phyloP scores from a whole-genome alignment of 1,140 invertebrate species.

The Amphibalanus amphitrite region DNA sequence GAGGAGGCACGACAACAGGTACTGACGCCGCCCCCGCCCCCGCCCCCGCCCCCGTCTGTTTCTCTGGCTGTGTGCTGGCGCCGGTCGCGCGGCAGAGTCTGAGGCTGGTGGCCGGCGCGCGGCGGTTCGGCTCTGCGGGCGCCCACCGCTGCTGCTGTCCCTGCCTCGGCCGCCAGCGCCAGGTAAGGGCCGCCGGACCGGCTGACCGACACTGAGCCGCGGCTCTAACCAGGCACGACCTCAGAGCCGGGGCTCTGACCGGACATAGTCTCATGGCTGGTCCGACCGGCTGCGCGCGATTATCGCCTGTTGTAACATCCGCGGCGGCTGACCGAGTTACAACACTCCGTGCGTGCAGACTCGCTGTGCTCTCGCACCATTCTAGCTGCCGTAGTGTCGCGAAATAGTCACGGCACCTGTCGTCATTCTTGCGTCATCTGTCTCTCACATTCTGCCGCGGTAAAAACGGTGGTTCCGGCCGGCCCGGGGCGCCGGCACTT shows the following conservation, averaged over 20 bases:
- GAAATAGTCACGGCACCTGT: no score
- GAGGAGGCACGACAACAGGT: not conserved
- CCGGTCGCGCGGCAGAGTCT: not conserved
- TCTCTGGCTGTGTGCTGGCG: not conserved
- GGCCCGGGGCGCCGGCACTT: no score
- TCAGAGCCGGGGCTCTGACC: no score
- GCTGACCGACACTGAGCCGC: conserved; percentile 8
- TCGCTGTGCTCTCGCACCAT: no score
- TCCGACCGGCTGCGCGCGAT: not conserved
- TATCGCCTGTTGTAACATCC: not conserved
- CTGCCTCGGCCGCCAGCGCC: not conserved
- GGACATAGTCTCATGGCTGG: no score
- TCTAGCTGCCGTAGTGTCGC: no score
- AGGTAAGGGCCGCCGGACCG: conserved; percentile 6
- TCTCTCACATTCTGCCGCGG: no score
- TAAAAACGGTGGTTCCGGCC: no score
- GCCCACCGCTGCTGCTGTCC: not conserved
- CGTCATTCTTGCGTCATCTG: no score
- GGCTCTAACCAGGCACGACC: conserved; percentile 8
- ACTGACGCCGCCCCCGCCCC: not conserved
- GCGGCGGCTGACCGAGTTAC: not conserved
- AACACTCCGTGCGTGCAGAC: no score
- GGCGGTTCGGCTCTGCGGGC: not conserved
- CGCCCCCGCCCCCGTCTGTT: not conserved
- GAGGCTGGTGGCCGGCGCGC: not conserved